Base-by-base conservation (phyloP, 2,888 invertebrate species). In the Spisula subtruncata region DNA sequence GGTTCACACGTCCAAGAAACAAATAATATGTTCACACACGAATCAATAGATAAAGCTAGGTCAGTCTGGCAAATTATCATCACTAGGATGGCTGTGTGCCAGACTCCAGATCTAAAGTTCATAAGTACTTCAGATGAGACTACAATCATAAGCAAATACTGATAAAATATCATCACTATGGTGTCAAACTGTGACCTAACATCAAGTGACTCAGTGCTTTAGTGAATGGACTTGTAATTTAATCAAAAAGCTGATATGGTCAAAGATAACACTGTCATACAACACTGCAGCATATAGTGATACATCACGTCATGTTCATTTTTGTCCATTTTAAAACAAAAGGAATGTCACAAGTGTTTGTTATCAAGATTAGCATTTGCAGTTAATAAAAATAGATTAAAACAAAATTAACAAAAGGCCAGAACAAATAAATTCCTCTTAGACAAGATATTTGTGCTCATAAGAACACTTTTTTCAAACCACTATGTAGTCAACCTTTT, bases 21-120 rank as follows among this genome's bases (percentile, higher is more conserved):
- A 60, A 60, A 60, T 20, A 20, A 60, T 18, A 41, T 41, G 60
- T 6, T 60, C 18, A 25, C 25, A n/a, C 60, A 60, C 60, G n/a
- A 60, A 60, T 60, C 60, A n/a, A 60, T 60, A 60, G 60, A 60
- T 60, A 60, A 60, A 71, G 14, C 71, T 71, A 71, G 71, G 32
- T 32, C 32, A 32, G 71, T 16, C 71, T 71, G 71, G 71, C 71
- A 8, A 32, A 32, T 32, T 71, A 71, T 35, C 18, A 75, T 75
- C 75, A 35, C 5, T 75, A 35, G 29, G 75, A 75, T 35, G 35
- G 75, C 32, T 75, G 18, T 35, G 16, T 75, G 32, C 75, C 75
- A 75, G 75, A 29, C 75, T 32, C 75, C 75, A 14, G n/a, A n/a
- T 32, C 75, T 32, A 35, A 16, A 32, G 32, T 75, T 75, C 25